These are phyloP conservation scores for Montipora cactus DNA, from an alignment of 64 coral and sea anemone species.

Conservation along the genomic window DNA sequence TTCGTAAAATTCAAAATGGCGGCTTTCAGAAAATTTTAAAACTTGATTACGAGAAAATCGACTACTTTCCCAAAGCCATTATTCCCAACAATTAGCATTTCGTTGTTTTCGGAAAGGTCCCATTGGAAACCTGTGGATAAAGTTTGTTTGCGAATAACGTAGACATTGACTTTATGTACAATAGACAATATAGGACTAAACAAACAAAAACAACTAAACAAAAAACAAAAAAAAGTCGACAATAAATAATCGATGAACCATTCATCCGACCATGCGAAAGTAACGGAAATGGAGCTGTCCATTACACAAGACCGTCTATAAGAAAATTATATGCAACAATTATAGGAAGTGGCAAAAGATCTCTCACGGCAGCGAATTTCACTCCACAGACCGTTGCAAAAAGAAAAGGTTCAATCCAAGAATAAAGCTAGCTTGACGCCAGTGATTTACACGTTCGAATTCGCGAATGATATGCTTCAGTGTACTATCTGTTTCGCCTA, in stretches of 20 bases:
- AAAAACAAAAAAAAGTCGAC: not conserved
- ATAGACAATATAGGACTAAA: not conserved
- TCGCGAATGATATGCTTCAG: not conserved
- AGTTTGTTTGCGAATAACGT: not conserved
- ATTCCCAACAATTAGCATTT: too few relatives aligned
- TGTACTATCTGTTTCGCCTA: too few relatives aligned
- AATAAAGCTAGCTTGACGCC: not conserved
- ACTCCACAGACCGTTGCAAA: not conserved
- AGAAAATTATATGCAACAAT: not conserved
- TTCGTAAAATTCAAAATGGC: too few relatives aligned
- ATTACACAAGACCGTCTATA: too few relatives aligned
- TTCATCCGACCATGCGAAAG: not conserved
- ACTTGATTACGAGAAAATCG: too few relatives aligned
- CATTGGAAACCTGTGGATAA: not conserved
- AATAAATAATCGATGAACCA: constrained; percentile 24
- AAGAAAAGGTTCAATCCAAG: not conserved
- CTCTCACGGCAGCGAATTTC: not conserved
- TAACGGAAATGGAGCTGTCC: too few relatives aligned
- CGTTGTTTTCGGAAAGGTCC: not conserved
- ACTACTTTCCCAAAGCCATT: too few relatives aligned
- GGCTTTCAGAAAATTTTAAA: too few relatives aligned
- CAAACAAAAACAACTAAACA: not conserved
- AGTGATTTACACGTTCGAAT: not conserved
- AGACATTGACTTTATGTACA: not conserved
- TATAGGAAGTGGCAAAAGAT: not conserved